phyloP scores from a whole-genome alignment of 2,797 vertebrate genomes.

The Euthynnus affinis region DNA sequence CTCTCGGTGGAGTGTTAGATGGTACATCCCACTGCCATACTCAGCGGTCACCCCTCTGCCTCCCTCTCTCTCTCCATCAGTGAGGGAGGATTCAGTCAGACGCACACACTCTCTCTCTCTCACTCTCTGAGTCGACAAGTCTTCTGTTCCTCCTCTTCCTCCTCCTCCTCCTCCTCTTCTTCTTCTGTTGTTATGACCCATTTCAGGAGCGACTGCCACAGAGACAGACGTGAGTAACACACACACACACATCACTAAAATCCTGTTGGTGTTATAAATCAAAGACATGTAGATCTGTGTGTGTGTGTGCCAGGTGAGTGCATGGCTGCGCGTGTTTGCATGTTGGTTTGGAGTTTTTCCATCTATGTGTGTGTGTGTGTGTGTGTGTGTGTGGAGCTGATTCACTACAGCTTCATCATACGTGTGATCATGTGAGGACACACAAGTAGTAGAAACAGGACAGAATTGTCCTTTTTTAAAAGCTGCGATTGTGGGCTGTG shows the following conservation, averaged over 20 bases:
- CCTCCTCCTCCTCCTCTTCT: not conserved
- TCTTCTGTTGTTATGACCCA: slow-evolving; percentile 63
- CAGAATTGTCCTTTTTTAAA: not conserved
- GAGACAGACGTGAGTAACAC: slow-evolving; percentile 64
- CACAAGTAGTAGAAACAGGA: not conserved
- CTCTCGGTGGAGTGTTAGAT: slow-evolving; percentile 42
- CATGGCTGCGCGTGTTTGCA: not conserved
- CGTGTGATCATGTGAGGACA: not conserved
- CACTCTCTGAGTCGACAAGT: slow-evolving; percentile 12
- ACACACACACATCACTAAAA: slow-evolving; percentile 21
- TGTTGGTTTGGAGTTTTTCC: not conserved
- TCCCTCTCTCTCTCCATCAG: slow-evolving; percentile 13
- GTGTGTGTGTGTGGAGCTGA: not conserved
- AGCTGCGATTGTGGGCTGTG: slow-evolving; percentile 5
- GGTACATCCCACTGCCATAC: slow-evolving; percentile 60
- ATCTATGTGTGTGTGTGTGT: not conserved
- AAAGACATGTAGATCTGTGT: slow-evolving; percentile 1
- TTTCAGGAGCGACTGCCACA: slow-evolving; percentile 63
- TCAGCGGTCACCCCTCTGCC: slow-evolving; percentile 51
- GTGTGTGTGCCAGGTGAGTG: not conserved
- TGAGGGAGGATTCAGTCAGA: slow-evolving; percentile 35
- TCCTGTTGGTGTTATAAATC: not conserved
- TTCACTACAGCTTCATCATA: not conserved
- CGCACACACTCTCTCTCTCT: slow-evolving; percentile 3
- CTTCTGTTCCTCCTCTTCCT: slow-evolving; percentile 24